A percentile compares a stretch with the other conserved stretches of the same genome.
Conservation (phyloP, 2,797 vertebrate genomes). For the Phalanger gymnotis region DNA sequence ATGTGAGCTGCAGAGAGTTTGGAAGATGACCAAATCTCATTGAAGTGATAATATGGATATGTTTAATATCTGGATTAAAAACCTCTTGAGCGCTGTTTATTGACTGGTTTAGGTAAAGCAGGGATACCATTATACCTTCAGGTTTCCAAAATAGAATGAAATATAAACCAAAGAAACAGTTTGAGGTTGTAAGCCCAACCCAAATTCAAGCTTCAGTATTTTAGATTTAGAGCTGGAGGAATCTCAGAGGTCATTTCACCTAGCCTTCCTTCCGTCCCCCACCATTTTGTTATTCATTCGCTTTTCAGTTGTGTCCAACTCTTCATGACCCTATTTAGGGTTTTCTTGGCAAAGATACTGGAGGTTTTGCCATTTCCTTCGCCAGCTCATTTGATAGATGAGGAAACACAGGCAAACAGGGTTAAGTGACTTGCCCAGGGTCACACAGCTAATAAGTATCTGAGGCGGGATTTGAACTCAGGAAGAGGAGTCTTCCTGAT, state of each 20-base stretch:
- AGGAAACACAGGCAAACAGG: background rate
- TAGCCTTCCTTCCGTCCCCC: background rate
- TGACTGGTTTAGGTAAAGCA: slow-evolving; percentile 25
- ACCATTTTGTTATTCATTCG: background rate
- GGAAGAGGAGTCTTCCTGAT: background rate
- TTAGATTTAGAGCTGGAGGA: background rate
- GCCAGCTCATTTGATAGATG: background rate
- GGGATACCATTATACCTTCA: background rate
- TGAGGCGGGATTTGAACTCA: background rate
- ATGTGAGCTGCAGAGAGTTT: slow-evolving; percentile 71
- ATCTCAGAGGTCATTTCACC: background rate
- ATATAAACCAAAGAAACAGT: background rate
- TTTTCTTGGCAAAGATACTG: background rate
- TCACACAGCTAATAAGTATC: background rate
- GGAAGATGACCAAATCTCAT: slow-evolving; percentile 68
- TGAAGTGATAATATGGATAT: slow-evolving; percentile 62
- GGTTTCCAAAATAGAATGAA: background rate
- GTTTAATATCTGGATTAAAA: slow-evolving; percentile 68
- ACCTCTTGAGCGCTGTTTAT: background rate
- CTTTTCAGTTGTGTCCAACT: background rate
- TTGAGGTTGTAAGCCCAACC: slow-evolving; percentile 55
- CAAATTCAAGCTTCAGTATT: slow-evolving; percentile 55
- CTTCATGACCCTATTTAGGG: background rate
- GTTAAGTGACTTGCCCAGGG: background rate
- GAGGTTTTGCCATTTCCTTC: background rate